Evolutionary conservation across 1,140 invertebrate genomes (phyloP).

Genomic region (Achroia grisella): DNA sequence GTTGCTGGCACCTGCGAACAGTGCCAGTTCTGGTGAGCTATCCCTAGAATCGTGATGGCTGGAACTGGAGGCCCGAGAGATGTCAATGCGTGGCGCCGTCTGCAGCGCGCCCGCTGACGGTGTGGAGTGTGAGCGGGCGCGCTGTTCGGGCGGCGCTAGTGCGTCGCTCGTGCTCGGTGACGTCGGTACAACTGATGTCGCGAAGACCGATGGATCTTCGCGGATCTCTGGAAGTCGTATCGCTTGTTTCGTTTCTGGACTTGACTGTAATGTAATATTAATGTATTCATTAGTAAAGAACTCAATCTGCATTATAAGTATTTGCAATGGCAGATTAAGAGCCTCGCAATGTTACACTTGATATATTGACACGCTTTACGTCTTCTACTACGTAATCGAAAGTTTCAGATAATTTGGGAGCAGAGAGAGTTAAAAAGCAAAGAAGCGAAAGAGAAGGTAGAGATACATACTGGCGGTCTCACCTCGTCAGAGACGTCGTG

Average conservation of each 20-base stretch:
- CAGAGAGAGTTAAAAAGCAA: not conserved
- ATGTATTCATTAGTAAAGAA: too few relatives aligned
- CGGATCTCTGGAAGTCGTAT: slow-evolving; percentile 80
- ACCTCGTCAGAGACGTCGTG: slow-evolving; percentile 88
- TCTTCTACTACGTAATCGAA: too few relatives aligned
- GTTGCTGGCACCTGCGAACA: slow-evolving; percentile 59
- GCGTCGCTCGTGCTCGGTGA: slow-evolving; percentile 11
- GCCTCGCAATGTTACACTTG: not conserved
- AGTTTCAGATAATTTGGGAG: not conserved
- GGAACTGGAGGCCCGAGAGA: slow-evolving; percentile 89
- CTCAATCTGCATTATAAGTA: too few relatives aligned
- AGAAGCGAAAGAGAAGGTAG: slow-evolving; percentile 11
- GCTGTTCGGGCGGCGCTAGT: slow-evolving; percentile 37
- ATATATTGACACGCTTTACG: too few relatives aligned
- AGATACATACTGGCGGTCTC: slow-evolving; percentile 76
- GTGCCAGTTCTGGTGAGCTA: slow-evolving; percentile 85
- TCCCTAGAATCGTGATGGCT: slow-evolving; percentile 89
- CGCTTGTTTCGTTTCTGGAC: slow-evolving; percentile 76
- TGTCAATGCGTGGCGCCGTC: slow-evolving; percentile 88
- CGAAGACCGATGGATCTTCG: slow-evolving; percentile 69
- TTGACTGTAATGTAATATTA: slow-evolving; percentile 57
- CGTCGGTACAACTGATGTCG: slow-evolving; percentile 6
- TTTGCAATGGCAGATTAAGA: not conserved
- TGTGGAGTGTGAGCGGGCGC: slow-evolving; percentile 46
- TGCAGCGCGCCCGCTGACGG: slow-evolving; percentile 64